phyloP scores from a whole-genome alignment of 2,888 invertebrate genomes.

The Hoplodrina blanda region DNA sequence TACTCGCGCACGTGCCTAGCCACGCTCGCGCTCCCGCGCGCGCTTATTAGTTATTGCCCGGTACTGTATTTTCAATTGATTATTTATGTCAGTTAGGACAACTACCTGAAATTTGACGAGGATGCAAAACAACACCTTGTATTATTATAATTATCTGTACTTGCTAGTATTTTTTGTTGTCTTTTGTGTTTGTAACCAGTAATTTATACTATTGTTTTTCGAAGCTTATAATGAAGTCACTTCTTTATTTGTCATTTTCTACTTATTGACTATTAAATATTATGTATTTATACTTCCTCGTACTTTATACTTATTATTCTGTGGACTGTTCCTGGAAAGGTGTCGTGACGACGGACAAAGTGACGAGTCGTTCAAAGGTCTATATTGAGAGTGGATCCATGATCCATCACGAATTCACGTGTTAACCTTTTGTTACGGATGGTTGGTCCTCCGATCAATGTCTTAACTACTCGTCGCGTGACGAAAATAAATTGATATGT shows the following conservation, averaged over 20 bases:
- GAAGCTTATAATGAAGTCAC: neutral
- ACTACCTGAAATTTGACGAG: too few species aligned
- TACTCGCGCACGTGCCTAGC: too few species aligned
- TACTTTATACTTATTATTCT: constrained; percentile 3
- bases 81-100: too few species aligned
- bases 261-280: neutral
- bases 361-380: constrained; percentile 1
- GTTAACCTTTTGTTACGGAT: constrained; percentile 44
- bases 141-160: too few species aligned
- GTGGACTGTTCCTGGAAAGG: constrained; percentile 4
- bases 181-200: neutral
- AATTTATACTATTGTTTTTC: neutral
- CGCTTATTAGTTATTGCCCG: too few species aligned
- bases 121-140: too few species aligned
- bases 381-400: constrained; percentile 33
- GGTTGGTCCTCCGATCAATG: constrained; percentile 32
- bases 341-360: neutral
- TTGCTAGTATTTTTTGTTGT: neutral
- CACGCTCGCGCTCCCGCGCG: too few species aligned
- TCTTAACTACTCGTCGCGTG: constrained; percentile 28
- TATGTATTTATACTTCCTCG: constrained; percentile 3
- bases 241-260: constrained; percentile 8
- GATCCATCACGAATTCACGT: constrained; percentile 17
- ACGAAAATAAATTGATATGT: constrained; percentile 40
- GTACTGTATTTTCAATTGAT: too few species aligned